phyloP scores from a whole-genome alignment of 2,888 invertebrate species.

The Kuschelorhynchus macadamiae region DNA sequence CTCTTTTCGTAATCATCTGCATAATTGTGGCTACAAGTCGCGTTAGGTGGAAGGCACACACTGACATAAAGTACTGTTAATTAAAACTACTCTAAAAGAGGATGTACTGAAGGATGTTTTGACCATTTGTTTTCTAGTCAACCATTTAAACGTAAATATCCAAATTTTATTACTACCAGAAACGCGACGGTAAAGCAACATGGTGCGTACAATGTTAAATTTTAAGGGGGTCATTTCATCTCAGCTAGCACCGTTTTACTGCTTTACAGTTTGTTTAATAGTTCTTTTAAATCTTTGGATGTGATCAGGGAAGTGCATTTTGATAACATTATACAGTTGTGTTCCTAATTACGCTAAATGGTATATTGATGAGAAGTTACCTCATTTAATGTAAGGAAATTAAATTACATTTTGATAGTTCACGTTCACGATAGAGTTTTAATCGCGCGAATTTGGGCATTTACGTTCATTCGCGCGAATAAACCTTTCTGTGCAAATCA shows the following conservation, averaged over 20 bases:
- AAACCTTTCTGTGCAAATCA: too few species aligned
- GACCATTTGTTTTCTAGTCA: constrained; percentile 27
- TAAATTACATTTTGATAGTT: too few species aligned
- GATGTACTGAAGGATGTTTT: constrained; percentile 19
- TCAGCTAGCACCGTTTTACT: constrained; percentile 21
- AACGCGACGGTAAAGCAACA: constrained; percentile 36
- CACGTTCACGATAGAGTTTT: too few species aligned
- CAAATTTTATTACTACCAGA: constrained; percentile 35
- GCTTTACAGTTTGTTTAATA: constrained; percentile 18
- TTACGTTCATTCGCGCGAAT: too few species aligned
- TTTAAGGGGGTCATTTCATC: constrained; percentile 39
- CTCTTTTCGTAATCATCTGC: constrained; percentile 18
- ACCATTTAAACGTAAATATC: constrained; percentile 28
- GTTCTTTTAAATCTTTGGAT: constrained; percentile 11
- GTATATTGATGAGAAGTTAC: too few species aligned
- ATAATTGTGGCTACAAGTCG: constrained; percentile 18
- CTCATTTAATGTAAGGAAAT: too few species aligned
- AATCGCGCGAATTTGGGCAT: too few species aligned
- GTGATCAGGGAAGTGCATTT: constrained; percentile 3
- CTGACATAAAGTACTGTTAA: constrained; percentile 24
- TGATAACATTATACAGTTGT: background rate
- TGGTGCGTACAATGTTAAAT: constrained; percentile 36
- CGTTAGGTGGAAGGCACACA: constrained; percentile 4
- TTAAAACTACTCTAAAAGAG: constrained; percentile 29
- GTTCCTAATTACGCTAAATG: constrained; percentile 2